Evolutionary conservation across 2,888 invertebrate species (phyloP), one percentile per base, ranked within the genome.

Genomic region (Zonitis immaculata): DNA sequence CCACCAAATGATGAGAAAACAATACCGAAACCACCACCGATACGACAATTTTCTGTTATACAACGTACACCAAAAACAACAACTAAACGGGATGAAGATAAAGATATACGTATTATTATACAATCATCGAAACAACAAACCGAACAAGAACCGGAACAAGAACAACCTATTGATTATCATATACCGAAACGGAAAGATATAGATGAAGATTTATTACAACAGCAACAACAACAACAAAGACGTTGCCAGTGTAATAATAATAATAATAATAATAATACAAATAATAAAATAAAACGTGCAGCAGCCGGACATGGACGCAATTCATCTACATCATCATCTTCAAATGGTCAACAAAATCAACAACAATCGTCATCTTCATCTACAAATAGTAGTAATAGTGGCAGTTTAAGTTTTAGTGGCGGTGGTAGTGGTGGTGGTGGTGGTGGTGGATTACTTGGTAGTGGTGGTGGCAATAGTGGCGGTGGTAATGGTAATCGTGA

Each of bases 141-240:
- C 44, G 4, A 28, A 20, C 69, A 69, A 49, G 70, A 72, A 60
- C 67, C 70, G 43, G 68, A 67, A 67, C 66, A 75, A 66, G 91
- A 92, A 56, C 91, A 91, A 66, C 92, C 92, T 0, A 92, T 92
- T 56, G 91, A 92, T 71, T 92, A 92, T 72, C 91, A 86, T 68
- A 89, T 92, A 61, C 91, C 91, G 20, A 91, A 90, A 73, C 84
- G 89, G 67, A 82, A 85, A 56, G 86, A 85, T 69, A 76, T 78
- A 8, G 85, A 84, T 70, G 84, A 85, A 62, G 86, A 86, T 64
- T 82, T 84, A 70, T 79, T 83, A 18, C 79, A 83, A 14, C 79
- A 85, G 60, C 87, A 87, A 70, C 85, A 86, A 64, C 35, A 87
- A 69, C 30, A 87, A 70, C 52, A 56, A 44, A 80, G 87, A 61